phyloP scores from a whole-genome alignment of 1,140 invertebrate genomes.

The Conus ventricosus region DNA sequence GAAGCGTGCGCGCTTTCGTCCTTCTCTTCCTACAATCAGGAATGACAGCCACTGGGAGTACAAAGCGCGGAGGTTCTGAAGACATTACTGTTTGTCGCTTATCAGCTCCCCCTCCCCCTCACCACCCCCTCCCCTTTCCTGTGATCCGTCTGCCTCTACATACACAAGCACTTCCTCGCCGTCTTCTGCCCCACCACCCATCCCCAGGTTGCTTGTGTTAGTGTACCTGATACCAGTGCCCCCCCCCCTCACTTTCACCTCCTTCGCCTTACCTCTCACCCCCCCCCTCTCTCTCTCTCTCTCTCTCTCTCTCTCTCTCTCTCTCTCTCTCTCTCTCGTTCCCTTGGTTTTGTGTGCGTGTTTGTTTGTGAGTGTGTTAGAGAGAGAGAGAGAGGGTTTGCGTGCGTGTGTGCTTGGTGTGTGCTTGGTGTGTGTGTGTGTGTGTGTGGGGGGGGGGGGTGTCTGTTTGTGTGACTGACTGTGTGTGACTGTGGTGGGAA shows the following conservation, averaged over 20 bases:
- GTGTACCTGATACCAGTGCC: neutral
- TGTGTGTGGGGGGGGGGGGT: neutral
- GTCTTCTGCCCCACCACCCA: neutral
- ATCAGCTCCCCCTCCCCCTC: neutral
- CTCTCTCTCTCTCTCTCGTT: neutral
- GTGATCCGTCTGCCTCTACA: neutral
- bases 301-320: neutral
- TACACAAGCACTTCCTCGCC: neutral
- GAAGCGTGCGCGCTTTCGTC: too few relatives aligned
- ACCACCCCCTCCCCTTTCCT: neutral
- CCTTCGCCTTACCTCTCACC: neutral
- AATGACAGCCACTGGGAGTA: too few relatives aligned
- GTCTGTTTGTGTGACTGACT: too few relatives aligned
- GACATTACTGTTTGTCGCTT: too few relatives aligned
- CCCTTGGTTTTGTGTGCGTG: neutral
- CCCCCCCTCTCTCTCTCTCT: neutral
- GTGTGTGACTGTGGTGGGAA: too few relatives aligned
- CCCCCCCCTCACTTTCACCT: neutral
- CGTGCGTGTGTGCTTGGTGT: too few relatives aligned
- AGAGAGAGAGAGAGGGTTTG: too few relatives aligned
- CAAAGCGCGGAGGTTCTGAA: too few relatives aligned
- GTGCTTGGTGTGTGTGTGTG: neutral
- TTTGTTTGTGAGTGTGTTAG: too few relatives aligned
- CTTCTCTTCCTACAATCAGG: too few relatives aligned
- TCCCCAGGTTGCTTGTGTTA: neutral